Evolutionary conservation across 1,140 invertebrate species (phyloP).

Genomic region (Protaetia brevitarsis): DNA sequence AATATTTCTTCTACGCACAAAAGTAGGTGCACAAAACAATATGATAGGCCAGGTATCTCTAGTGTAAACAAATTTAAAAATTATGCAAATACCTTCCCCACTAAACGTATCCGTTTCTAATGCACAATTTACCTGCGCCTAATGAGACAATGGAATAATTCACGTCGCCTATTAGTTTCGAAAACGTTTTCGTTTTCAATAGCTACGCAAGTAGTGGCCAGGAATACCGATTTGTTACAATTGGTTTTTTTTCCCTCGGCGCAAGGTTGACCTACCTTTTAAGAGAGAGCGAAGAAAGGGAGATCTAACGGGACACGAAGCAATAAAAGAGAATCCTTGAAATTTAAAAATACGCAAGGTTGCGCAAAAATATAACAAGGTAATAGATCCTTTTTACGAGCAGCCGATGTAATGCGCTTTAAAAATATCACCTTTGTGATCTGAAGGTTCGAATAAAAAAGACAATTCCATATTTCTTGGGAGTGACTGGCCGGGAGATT

Average conservation of each 20-base stretch:
- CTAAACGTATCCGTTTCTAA: background rate
- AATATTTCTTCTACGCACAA: no score
- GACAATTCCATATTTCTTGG: background rate
- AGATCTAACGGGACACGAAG: background rate
- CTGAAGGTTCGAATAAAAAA: background rate
- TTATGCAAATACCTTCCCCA: no score
- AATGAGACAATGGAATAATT: constrained; percentile 6
- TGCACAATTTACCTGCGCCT: background rate
- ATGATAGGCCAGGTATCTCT: no score
- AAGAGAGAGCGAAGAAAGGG: background rate
- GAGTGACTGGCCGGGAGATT: background rate
- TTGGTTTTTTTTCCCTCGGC: background rate
- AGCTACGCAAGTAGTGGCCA: background rate
- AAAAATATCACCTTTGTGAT: constrained; percentile 11
- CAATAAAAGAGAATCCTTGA: constrained; percentile 8
- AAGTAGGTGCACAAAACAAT: no score
- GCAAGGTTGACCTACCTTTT: background rate
- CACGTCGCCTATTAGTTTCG: background rate
- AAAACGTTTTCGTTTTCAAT: constrained; percentile 5
- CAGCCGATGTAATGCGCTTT: constrained; percentile 7
- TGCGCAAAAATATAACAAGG: constrained; percentile 10
- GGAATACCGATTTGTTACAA: constrained; percentile 4
- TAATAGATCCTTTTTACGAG: constrained; percentile 14
- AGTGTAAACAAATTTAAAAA: no score
- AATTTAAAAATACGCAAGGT: constrained; percentile 16